Evolutionary conservation across 1,140 invertebrate species (phyloP).

Genomic region (Bombus turneri): DNA sequence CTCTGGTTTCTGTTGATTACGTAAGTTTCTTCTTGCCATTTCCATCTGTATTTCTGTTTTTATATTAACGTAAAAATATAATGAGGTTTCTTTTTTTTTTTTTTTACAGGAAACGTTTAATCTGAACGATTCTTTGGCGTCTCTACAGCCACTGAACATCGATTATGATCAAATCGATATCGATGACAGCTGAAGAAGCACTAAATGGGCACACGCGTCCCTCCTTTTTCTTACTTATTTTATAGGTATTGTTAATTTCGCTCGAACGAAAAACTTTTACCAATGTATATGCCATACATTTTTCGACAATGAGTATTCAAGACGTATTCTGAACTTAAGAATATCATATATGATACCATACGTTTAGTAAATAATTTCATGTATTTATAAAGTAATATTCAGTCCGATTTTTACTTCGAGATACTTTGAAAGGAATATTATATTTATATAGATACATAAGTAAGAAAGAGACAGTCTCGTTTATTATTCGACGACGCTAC

Average conservation of each 20-base stretch:
- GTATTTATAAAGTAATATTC: slow-evolving; percentile 16
- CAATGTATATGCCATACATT: background rate
- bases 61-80: no score
- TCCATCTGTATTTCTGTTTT: background rate
- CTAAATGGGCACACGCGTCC: background rate
- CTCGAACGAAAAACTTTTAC: slow-evolving; percentile 27
- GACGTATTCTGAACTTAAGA: background rate
- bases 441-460: background rate
- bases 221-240: background rate
- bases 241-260: slow-evolving; percentile 53
- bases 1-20: slow-evolving; percentile 81
- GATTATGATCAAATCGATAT: slow-evolving; percentile 76
- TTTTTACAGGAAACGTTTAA: slow-evolving; percentile 78
- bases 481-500: slow-evolving; percentile 33
- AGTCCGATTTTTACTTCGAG: background rate
- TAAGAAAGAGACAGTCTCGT: slow-evolving; percentile 44
- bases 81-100: background rate
- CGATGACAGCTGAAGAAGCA: slow-evolving; percentile 73
- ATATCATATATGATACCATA: slow-evolving; percentile 1
- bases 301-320: slow-evolving; percentile 33
- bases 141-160: slow-evolving; percentile 72
- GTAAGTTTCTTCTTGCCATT: slow-evolving; percentile 78
- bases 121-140: slow-evolving; percentile 76
- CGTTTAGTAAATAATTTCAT: slow-evolving; percentile 29
- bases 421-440: background rate